Evolutionary conservation across 2,888 invertebrate genomes (phyloP).

Genomic region (Rhodophaea formosa): DNA sequence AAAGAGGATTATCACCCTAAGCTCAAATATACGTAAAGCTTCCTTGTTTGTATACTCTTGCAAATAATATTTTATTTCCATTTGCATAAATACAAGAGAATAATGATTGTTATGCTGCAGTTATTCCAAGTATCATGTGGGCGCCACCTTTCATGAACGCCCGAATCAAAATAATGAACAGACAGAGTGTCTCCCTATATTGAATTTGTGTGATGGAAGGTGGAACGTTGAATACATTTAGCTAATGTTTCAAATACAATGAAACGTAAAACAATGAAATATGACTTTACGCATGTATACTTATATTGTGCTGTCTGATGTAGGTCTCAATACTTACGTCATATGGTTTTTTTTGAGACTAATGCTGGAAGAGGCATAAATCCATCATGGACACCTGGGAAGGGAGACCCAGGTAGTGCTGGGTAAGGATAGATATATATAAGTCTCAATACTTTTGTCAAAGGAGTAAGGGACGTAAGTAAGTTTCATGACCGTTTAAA

Average conservation of each 20-base stretch:
- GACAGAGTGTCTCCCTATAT: conserved; percentile 43
- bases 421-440: too few relatives aligned
- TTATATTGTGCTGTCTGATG: not conserved
- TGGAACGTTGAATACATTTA: conserved; percentile 20
- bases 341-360: not conserved
- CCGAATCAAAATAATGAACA: conserved; percentile 41
- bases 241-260: conserved; percentile 3
- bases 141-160: conserved; percentile 34
- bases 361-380: too few relatives aligned
- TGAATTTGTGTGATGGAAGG: conserved; percentile 46
- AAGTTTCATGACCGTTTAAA: not conserved
- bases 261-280: not conserved
- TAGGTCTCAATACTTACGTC: not conserved
- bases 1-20: not conserved
- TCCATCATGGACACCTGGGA: too few relatives aligned
- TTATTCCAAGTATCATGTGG: conserved; percentile 28
- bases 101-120: conserved; percentile 32
- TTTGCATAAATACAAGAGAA: conserved; percentile 28
- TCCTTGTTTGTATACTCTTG: conserved; percentile 25
- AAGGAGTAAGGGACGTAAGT: too few relatives aligned
- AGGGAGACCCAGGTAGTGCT: too few relatives aligned
- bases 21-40: not conserved
- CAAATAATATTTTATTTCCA: conserved; percentile 41
- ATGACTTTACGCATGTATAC: not conserved
- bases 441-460: not conserved